Evolutionary conservation across 2,797 vertebrate genomes (phyloP), one percentile per base, ranked within the genome.

Genomic region (Helarctos malayanus): DNA sequence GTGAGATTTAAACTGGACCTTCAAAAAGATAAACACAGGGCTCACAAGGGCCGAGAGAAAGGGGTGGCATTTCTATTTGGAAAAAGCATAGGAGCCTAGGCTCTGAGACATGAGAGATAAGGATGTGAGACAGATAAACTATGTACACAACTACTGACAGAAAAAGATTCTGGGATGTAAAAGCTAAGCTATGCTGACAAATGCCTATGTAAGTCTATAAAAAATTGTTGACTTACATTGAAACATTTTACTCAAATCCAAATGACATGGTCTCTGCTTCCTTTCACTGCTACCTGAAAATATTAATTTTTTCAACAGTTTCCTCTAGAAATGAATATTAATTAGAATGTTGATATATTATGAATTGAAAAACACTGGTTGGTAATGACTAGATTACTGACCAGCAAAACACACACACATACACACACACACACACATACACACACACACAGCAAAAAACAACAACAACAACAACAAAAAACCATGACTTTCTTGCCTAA

Each of bases 181-280:
- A 93, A 96, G 61, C 10, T 57, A 41, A 88, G 49, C 7, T 57
- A 82, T 21, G 8, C 35, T 88, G 78, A 91, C 5, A 93, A 81
- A 49, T 59, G 16, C 6, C 18, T 73, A 73, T 11, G 2, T 12
- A 78, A 59, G 27, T 83, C 35, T 47, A 63, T 45, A 85, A 82
- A 65, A 63, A 85, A 49, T 9, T 12, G 21, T 4, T 94, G 52
- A 68, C 49, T 57, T 59, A 94, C 68, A 32, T 29, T 95, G 71
- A 94, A 68, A 95, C 29, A 93, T 82, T 85, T 78, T 61, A 86
- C 52, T 79, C 5, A 89, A 80, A 82, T 83, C 15, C 56, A 96
- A 92, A 80, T 54, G 57, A 23, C 47, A 82, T 59, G 56, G 65
- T n/a, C 52, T 92, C 38, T 65, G 38, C 27, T 78, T 92, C 29